These are phyloP conservation scores for Coreoperca whiteheadi DNA, from an alignment of 2,113 vertebrate species.

Conservation along the genomic window DNA sequence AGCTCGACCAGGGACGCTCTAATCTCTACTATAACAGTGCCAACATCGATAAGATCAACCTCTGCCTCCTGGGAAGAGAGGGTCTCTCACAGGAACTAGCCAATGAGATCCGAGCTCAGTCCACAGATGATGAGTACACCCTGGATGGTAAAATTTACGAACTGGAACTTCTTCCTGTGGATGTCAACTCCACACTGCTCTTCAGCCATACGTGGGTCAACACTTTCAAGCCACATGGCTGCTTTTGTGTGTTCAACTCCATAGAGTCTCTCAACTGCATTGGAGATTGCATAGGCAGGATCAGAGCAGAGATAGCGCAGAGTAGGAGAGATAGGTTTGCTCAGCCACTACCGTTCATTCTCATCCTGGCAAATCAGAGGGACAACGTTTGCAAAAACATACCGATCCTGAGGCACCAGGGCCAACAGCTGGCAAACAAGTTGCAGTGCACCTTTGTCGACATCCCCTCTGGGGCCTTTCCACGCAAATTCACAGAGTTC, in stretches of 20 bases:
- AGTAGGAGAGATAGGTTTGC: slow-evolving; percentile 92
- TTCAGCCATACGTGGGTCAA: slow-evolving; percentile 93
- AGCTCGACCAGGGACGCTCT: slow-evolving; percentile 91
- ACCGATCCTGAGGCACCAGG: slow-evolving; percentile 96
- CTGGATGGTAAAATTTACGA: slow-evolving; percentile 99
- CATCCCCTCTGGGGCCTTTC: slow-evolving; percentile 92
- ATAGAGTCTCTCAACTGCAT: slow-evolving; percentile 97
- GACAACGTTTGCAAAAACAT: slow-evolving; percentile 94
- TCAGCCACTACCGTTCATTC: slow-evolving; percentile 93
- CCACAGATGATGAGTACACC: slow-evolving; percentile 97
- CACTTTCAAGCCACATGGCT: slow-evolving; percentile 96
- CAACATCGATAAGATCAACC: slow-evolving; percentile 96
- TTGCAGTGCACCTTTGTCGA: slow-evolving; percentile 98
- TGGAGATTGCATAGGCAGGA: slow-evolving; percentile 95
- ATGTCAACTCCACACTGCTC: slow-evolving; percentile 93
- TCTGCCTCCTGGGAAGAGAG: slow-evolving; percentile 97
- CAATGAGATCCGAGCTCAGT: slow-evolving; percentile 97
- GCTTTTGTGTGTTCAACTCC: slow-evolving; percentile 98
- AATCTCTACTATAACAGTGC: slow-evolving; percentile 95
- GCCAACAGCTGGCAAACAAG: slow-evolving; percentile 98
- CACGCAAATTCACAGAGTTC: slow-evolving; percentile 96
- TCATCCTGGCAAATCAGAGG: slow-evolving; percentile 97
- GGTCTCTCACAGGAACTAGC: slow-evolving; percentile 96
- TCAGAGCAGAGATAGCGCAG: slow-evolving; percentile 93
- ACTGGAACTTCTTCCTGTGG: slow-evolving; percentile 93